Conservation (phyloP, 2,888 invertebrate species). For the Troglohyphantes excavatus region DNA sequence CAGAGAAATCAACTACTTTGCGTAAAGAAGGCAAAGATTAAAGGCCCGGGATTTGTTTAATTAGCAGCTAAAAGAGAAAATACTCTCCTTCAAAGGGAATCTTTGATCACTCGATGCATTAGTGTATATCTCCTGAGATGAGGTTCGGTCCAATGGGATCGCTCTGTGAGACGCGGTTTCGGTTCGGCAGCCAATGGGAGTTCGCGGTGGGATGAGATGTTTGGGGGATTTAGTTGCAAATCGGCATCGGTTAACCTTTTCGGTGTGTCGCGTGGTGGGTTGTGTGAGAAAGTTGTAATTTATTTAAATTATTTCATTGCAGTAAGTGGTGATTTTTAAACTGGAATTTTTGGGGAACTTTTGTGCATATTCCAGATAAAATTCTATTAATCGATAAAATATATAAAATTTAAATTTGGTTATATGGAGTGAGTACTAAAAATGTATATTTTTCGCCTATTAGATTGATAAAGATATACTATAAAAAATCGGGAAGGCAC, state of each 20-base stretch:
- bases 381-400: too few relatives aligned
- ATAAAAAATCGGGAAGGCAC: too few relatives aligned
- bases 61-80: background rate
- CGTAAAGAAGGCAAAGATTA: slow-evolving; percentile 1
- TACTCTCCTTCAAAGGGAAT: background rate
- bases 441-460: too few relatives aligned
- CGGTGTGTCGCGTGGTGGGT: background rate
- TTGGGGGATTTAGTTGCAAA: background rate
- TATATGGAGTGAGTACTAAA: too few relatives aligned
- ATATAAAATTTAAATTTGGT: too few relatives aligned
- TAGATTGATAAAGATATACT: too few relatives aligned
- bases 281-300: too few relatives aligned
- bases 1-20: background rate
- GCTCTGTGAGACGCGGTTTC: background rate
- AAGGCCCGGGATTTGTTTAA: background rate
- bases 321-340: too few relatives aligned
- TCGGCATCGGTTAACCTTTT: background rate
- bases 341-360: too few relatives aligned
- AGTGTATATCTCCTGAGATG: background rate
- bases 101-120: slow-evolving; percentile 2
- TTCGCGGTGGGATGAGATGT: background rate
- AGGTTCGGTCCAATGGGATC: too few relatives aligned
- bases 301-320: too few relatives aligned
- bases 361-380: too few relatives aligned
- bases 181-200: background rate